Base-by-base conservation (phyloP, 2,888 invertebrate genomes). In the Euclidia mi region DNA sequence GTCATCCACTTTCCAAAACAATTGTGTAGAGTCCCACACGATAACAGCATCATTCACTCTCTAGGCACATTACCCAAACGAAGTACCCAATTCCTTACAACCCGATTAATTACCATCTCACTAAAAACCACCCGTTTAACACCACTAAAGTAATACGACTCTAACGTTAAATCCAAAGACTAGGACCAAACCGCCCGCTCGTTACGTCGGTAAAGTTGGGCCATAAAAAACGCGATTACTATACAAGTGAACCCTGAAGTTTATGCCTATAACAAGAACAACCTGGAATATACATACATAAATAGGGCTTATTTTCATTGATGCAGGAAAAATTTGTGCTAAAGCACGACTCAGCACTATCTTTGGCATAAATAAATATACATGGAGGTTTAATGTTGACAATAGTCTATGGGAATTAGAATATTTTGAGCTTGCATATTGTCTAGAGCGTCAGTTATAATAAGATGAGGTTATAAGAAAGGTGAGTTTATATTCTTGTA, bases 341-440 rank as follows among this genome's bases (percentile, higher is more conserved):
- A 20, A 32, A 40, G 47, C 47, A 51, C 37, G 38, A 7, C n/a
- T 17, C 9, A 15, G 28, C 10, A 43, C n/a, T 7, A 29, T 3
- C 31, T 9, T 29, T 10, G 17, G 28, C 51, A 43, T 31, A 40
- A 47, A 31, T 40, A 31, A 31, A 32, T 48, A 38, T 6, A n/a
- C 11, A 28, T 28, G 9, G 12, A 12, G 29, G 10, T 28, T 38
- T 48, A 15, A 18, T 38, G 45, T 35, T 28, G 15, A 35, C 25
- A 45, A 35, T 35, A 15, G 1, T 17, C 2, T 10, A 46, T 37
- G 15, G 12, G 25, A 28, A 37, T 37, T 28, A 37, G 7, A 7
- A 46, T 37, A 29, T 37, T 46, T 1, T 3, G n/a, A 9, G 9
- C n/a, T n/a, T n/a, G n/a, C 15, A 25, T 25, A 3, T 37, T 29